Conservation (phyloP, 2,888 invertebrate species). For the Kryphioiulus occultus region DNA sequence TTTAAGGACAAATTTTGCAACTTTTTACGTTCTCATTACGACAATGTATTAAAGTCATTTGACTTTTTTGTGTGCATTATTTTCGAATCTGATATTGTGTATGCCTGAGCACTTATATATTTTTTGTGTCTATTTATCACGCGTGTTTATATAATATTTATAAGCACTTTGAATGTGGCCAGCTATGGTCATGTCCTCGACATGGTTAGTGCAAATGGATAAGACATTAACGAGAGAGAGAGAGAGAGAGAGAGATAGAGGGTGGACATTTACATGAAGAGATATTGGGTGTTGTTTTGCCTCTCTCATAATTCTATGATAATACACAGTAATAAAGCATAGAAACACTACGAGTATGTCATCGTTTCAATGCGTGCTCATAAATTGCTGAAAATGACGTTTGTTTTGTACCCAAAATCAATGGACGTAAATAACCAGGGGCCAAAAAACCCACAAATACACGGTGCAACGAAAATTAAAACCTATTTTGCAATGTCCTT, state of each 20-base stretch:
- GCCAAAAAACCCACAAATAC: background rate
- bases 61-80: too few relatives aligned
- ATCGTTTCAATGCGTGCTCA: background rate
- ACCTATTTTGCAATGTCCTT: too few relatives aligned
- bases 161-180: too few relatives aligned
- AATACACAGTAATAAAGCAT: background rate
- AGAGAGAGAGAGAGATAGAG: too few relatives aligned
- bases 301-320: background rate
- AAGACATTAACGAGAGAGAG: background rate
- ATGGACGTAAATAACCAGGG: background rate
- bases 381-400: background rate
- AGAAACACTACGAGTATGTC: background rate
- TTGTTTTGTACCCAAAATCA: conserved; percentile 1
- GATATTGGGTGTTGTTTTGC: background rate
- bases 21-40: too few relatives aligned
- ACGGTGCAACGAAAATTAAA: background rate
- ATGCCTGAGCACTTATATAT: too few relatives aligned
- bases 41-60: too few relatives aligned
- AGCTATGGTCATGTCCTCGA: too few relatives aligned
- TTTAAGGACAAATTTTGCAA: too few relatives aligned
- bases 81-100: too few relatives aligned
- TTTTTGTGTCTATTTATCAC: too few relatives aligned
- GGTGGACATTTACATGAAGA: background rate
- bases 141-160: too few relatives aligned
- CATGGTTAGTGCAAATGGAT: background rate